Percentiles rank a stretch among this genome's conserved stretches.
Evolutionary conservation across 2,113 vertebrate genomes (phyloP).

Genomic region (Nothobranchius furzeri): DNA sequence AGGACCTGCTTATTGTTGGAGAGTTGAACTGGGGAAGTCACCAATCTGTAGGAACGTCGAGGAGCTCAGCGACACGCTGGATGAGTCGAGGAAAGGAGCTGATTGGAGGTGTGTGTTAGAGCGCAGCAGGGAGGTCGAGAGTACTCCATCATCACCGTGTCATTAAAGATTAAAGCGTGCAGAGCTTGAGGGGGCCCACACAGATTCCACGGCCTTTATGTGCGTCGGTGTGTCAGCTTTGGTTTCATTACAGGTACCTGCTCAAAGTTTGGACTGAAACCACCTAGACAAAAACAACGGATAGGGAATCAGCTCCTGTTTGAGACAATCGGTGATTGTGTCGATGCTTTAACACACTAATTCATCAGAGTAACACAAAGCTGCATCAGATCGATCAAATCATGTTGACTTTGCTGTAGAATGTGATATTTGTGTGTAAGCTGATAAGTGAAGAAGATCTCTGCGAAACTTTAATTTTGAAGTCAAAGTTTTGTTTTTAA

Average conservation of each 20-base stretch:
- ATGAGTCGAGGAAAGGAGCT: constrained; percentile 49
- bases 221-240: neutral
- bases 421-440: neutral
- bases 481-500: neutral
- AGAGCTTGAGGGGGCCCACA: constrained; percentile 23
- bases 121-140: constrained; percentile 63
- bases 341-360: neutral
- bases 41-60: constrained; percentile 76
- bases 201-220: constrained; percentile 42
- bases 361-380: neutral
- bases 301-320: constrained; percentile 6
- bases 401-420: neutral
- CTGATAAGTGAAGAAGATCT: neutral
- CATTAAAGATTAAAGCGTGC: constrained; percentile 70
- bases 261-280: constrained; percentile 14
- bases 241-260: constrained; percentile 45
- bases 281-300: constrained; percentile 1
- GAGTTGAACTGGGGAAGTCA: constrained; percentile 73
- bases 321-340: constrained; percentile 16
- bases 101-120: constrained; percentile 29
- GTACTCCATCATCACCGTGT: constrained; percentile 68
- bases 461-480: neutral
- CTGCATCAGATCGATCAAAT: neutral
- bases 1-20: constrained; percentile 68
- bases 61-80: constrained; percentile 57